Evolutionary conservation across 1,140 invertebrate species (phyloP).

Genomic region (Pogonus chalceus): DNA sequence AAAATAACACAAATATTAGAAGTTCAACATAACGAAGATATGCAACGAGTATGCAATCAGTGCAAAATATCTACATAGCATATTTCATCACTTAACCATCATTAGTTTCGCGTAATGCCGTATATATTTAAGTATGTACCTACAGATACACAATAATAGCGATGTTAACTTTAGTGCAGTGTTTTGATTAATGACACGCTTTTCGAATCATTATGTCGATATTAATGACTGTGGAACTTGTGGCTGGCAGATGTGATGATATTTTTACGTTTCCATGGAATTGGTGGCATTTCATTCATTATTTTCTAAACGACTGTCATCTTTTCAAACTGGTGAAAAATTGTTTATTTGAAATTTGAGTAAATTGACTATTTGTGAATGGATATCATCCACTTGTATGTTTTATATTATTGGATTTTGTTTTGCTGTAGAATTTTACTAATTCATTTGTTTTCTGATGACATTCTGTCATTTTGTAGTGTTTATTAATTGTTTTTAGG

Average conservation of each 20-base stretch:
- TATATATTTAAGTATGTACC: background rate
- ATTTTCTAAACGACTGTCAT: background rate
- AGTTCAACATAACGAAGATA: no score
- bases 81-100: constrained; percentile 1
- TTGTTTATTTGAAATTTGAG: background rate
- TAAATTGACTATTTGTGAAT: no score
- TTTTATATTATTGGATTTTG: no score
- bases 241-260: constrained; percentile 1
- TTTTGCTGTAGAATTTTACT: no score
- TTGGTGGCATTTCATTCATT: constrained; percentile 1
- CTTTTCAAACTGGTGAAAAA: background rate
- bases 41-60: background rate
- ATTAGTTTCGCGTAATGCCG: background rate
- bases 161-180: background rate
- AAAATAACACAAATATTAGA: no score
- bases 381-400: no score
- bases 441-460: no score
- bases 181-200: background rate
- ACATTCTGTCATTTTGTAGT: no score
- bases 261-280: background rate
- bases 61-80: background rate
- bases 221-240: background rate
- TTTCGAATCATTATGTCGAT: constrained; percentile 1
- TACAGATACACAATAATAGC: background rate
- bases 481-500: no score